Base-by-base conservation (phyloP, 2,888 invertebrate species). In the Biston betularia region DNA sequence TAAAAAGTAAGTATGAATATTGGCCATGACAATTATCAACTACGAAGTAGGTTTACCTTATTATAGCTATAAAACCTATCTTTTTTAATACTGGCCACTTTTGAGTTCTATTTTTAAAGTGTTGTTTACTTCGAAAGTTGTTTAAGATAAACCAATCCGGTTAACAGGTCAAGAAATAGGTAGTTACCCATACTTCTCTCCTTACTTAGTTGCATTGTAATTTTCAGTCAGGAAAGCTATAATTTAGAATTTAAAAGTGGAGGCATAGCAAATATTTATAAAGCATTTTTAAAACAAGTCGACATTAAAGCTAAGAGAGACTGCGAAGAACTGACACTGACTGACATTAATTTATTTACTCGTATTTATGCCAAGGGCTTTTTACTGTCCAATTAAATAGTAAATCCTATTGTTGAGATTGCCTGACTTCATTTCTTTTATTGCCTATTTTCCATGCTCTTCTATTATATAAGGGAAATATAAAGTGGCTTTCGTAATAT, bases 231-330 rank as follows among this genome's bases (percentile, higher is more conserved):
- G 35, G 44, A n/a, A 56, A n/a, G 33, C 8, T 44, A 44, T 42
- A 49, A 60, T 65, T 64, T 35, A 35, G 40, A n/a, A 38, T 24
- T 50, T 34, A 58, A 46, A 58, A 45, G 24, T 54, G 11, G 12
- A 49, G 54, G 9, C 50, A 55, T 38, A 45, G 14, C 7, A 55
- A 65, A 56, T 55, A 60, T 55, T 60, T 44, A 24, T 54, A 12
- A 12, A 2, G 3, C 6, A n/a, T 44, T 45, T 35, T 9, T 33
- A 38, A 52, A 49, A 53, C 5, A 38, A 14, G 12, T 52, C 9
- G 42, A 42, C 42, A 8, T n/a, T 33, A 80, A 81, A 82, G 82
- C 75, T 63, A 63, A 67, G 65, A 76, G 79, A 81, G 42, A 15
- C 24, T 24, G 3, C 40, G n/a, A n/a, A 38, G 14, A 9, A 12